Conservation (phyloP, 1,140 invertebrate species). For the Diachasmimorpha longicaudata region DNA sequence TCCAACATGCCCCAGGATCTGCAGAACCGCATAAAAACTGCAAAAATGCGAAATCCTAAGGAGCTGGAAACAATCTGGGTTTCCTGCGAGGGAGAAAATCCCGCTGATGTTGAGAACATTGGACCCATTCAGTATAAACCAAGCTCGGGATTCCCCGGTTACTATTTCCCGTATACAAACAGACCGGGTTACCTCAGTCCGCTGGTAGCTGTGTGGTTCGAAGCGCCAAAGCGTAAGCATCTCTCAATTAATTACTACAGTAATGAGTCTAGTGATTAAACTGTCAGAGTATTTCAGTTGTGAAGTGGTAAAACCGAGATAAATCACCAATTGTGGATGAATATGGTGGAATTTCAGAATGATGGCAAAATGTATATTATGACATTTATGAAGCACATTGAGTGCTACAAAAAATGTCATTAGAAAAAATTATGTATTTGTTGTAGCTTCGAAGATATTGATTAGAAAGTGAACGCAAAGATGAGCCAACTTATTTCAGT, state of each 20-base stretch:
- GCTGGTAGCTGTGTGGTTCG: conserved; percentile 86
- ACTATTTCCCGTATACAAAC: conserved; percentile 83
- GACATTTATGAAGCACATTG: background rate
- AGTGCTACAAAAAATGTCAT: too few species aligned
- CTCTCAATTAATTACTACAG: background rate
- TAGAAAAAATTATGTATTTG: too few species aligned
- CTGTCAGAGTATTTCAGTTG: too few species aligned
- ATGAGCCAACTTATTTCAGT: too few species aligned
- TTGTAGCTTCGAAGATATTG: too few species aligned
- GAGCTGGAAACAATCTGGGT: conserved; percentile 80
- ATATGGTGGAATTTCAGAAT: background rate
- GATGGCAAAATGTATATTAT: background rate
- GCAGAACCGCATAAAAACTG: conserved; percentile 71
- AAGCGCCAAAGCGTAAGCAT: conserved; percentile 78
- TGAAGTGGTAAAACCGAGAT: too few species aligned
- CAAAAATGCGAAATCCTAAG: conserved; percentile 46
- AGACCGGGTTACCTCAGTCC: conserved; percentile 85
- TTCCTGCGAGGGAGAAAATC: conserved; percentile 88
- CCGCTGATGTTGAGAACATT: conserved; percentile 88
- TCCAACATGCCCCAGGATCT: conserved; percentile 76
- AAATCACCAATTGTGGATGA: background rate
- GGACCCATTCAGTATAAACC: conserved; percentile 83
- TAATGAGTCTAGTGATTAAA: too few species aligned
- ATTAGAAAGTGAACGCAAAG: too few species aligned
- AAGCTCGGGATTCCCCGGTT: conserved; percentile 76